Evolutionary conservation across 2,113 vertebrate genomes (phyloP).

Genomic region (Laticauda colubrina): DNA sequence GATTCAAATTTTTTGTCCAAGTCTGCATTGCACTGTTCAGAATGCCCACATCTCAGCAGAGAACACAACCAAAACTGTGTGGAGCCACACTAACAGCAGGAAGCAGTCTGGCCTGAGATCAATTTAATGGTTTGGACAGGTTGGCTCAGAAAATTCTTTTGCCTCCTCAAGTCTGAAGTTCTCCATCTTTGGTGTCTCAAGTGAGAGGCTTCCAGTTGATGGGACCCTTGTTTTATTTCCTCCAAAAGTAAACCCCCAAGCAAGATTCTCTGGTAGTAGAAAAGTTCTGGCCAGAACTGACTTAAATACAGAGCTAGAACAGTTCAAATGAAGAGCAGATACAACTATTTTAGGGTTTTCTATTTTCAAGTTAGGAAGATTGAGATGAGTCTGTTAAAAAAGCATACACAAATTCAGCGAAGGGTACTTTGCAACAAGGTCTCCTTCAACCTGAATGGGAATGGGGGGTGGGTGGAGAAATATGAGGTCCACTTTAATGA

Average conservation of each 20-base stretch:
- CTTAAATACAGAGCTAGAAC: background rate
- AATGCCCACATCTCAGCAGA: background rate
- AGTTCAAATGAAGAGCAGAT: background rate
- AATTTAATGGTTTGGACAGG: background rate
- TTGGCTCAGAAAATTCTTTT: background rate
- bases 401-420: background rate
- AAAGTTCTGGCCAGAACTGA: background rate
- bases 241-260: background rate
- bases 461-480: background rate
- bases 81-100: background rate
- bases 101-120: background rate
- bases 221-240: background rate
- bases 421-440: background rate
- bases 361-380: too few relatives aligned
- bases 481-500: background rate
- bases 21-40: background rate
- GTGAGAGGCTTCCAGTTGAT: background rate
- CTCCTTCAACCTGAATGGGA: background rate
- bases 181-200: background rate
- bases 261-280: background rate
- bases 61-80: background rate
- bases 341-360: background rate
- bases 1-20: background rate
- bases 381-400: background rate
- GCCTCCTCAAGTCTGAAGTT: background rate